Evolutionary conservation across 1,140 invertebrate species (phyloP), one percentile per base, ranked within the genome.

Genomic region (Bombus superbus): DNA sequence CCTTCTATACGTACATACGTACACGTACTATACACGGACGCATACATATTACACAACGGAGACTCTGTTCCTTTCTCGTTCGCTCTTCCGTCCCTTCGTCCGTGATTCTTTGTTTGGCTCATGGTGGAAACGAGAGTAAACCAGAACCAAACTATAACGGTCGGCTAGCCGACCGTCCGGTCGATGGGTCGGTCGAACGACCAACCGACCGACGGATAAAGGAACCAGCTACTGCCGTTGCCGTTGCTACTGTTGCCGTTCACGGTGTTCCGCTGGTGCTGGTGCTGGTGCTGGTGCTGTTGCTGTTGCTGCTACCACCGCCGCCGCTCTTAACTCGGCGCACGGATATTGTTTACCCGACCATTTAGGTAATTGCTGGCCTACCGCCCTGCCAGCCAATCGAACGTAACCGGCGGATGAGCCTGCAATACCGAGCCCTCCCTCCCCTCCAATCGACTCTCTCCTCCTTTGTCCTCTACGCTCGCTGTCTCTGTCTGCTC

Each of bases 341-440:
- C 92, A 90, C 92, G 91, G 93, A 94, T 95, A 95, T 94, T 95
- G 95, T 95, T 95, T 95, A 94, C 94, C 92, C 93, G 93, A 94
- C 94, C 95, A 95, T 95, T 95, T 95, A 95, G 95, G 94, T 95
- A 95, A 95, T 95, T 95, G 94, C 92, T 93, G 94, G 93, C 92
- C 94, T 94, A 94, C 93, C 93, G 91, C 92, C 92, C 92, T 90
- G 92, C 89, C 92, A 91, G 91, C 92, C 92, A 93, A 94, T 94
- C 93, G 92, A 94, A 94, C 92, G 91, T 92, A 91, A 93, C 92
- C 88, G 91, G 87, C 90, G 90, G 92, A 94, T 94, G 91, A 93
- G 91, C 92, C 89, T 90, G 92, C 91, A 91, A 94, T 92, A 93
- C 90, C 91, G 88, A 86, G 68, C 64, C 89, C 68, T 35, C 69